Base-by-base conservation (phyloP, 2,113 vertebrate species). In the Taxidea taxus region DNA sequence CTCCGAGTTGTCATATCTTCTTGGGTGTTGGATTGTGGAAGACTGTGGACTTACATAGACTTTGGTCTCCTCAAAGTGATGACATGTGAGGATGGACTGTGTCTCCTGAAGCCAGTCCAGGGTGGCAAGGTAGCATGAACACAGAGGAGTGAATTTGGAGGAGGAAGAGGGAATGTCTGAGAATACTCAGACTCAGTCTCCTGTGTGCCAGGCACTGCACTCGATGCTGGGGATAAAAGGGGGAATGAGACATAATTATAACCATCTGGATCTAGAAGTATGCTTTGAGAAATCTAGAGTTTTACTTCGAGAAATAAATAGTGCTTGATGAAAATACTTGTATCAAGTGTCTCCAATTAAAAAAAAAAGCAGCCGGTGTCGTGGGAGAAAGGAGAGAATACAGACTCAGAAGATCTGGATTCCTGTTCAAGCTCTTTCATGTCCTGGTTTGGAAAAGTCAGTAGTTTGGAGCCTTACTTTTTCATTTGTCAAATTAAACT, bases 401-500 rank as follows among this genome's bases (percentile, higher is more conserved):
- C 2, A 31, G 39, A n/a, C 20, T 84, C 23, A 44, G 10, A 72
- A 78, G 84, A 78, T 47, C 23, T 49, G 14, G 16, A 70, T 90
- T 92, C 39, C 12, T 49, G 3, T 66, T 72, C 54, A 20, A 80
- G 14, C 51, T 15, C 5, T 60, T 93, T 89, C 31, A 1, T 92
- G 96, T 80, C 31, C n/a, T 60, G 37, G 21, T 42, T 93, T 87
- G 87, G 78, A 56, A 74, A 95, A 78, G 42, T 90, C 58, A 66
- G 1, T 70, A 12, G 66, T 70, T 78, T 87, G 14, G 37, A 68
- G 58, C 27, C 39, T 78, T 82, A 18, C 14, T 78, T 94, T 70
- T 81, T 96, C 78, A 66, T 86, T 91, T 77, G 60, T 44, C 51
- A 92, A 91, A 87, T 92, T 66, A 87, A 86, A 39, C 21, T 15